Evolutionary conservation across 2,797 vertebrate species (phyloP), one percentile per base, ranked within the genome.

Genomic region (Ptychadena robeensis): DNA sequence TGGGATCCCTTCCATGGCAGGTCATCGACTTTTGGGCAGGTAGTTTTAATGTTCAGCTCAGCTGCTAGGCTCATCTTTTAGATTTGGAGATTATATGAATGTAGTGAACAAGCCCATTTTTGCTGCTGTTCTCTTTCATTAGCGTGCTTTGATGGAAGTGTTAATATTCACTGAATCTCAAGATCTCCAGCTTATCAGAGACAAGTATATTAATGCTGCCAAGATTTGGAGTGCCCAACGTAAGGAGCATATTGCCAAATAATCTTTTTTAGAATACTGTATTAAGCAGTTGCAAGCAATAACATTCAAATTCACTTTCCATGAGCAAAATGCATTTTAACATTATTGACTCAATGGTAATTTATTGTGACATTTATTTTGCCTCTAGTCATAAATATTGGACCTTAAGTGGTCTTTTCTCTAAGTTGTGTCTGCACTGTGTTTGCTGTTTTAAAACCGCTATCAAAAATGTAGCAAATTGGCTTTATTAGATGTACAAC

Each of bases 301-400:
- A 89, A 89, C 87, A 87, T 85, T 72, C 87, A 87, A 74, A 72
- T 78, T 83, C 38, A 28, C 68, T 87, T 89, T 87, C 87, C 81
- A 25, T 44, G 77, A 88, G 87, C 88, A 87, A 87, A 89, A 85
- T 2, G 7, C 85, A 89, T 89, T 83, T 82, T 85, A 85, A 89
- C 80, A 86, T 86, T 88, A 89, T 88, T 87, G 87, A 86, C 89
- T 86, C 81, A 85, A 73, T 86, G 87, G 86, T 88, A 88, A 44
- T 89, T 59, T 89, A 90, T 85, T 84, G 73, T 86, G 88, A 91
- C 87, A 90, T 89, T 88, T 87, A 90, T 87, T 86, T 86, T 87
- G 73, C 35, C 25, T 88, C 80, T 72, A 73, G 85, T 87, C 85
- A 32, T 79, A 81, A 85, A 88, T 89, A 85, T 0, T 35, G 65